Conservation (phyloP, 92 coral and sea anemone genomes). For the Siderastrea siderea region DNA sequence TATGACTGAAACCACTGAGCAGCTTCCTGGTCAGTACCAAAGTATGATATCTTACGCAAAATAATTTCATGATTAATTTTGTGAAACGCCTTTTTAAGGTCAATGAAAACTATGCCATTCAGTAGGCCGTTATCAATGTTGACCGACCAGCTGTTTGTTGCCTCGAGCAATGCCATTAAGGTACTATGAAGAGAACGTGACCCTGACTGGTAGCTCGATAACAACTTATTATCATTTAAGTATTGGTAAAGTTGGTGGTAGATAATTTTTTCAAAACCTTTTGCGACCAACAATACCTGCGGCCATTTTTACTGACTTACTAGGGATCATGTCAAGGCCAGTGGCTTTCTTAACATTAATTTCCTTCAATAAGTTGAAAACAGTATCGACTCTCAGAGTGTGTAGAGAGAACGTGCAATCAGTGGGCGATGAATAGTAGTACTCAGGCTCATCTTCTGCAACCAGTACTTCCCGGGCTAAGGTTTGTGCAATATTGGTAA, state of each 20-base stretch:
- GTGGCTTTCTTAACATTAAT: conserved; percentile 38
- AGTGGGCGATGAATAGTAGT: neutral
- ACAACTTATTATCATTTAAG: conserved; percentile 47
- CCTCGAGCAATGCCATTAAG: conserved; percentile 47
- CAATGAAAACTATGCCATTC: conserved; percentile 50
- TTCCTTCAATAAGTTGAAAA: conserved; percentile 10
- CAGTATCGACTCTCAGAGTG: conserved; percentile 1
- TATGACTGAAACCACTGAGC: conserved; percentile 61
- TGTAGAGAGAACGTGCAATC: neutral
- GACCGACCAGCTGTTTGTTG: conserved; percentile 43
- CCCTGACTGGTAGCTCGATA: conserved; percentile 55
- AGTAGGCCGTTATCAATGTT: conserved; percentile 49
- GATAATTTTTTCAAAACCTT: conserved; percentile 36
- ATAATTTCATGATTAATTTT: conserved; percentile 51
- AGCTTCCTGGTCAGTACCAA: conserved; percentile 47
- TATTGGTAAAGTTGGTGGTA: conserved; percentile 28
- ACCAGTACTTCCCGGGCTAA: conserved; percentile 30
- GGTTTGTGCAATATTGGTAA: neutral
- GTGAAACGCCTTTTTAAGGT: conserved; percentile 58
- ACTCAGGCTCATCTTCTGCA: conserved; percentile 3
- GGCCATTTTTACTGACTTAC: conserved; percentile 36
- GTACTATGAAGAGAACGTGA: conserved; percentile 63
- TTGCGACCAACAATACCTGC: conserved; percentile 16
- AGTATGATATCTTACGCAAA: conserved; percentile 36
- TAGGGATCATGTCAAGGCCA: conserved; percentile 38